Evolutionary conservation across 1,140 invertebrate species (phyloP), one percentile per base, ranked within the genome.

Genomic region (Aporrectodea caliginosa): DNA sequence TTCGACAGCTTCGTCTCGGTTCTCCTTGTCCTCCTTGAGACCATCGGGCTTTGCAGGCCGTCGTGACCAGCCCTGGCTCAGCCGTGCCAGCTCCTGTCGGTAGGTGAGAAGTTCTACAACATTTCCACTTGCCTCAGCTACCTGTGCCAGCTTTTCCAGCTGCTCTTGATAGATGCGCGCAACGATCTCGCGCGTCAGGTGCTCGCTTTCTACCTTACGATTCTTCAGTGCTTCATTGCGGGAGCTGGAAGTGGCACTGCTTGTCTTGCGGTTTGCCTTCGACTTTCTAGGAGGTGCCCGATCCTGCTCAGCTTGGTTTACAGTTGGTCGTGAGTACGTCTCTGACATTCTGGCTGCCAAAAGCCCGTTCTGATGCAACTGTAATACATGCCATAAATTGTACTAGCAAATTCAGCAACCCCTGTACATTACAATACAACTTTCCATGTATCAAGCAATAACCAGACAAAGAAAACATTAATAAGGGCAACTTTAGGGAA

Each of bases 161-260:
- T 98, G 95, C 86, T 98, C 96, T 84, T 98, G 95, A 86, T 99
- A 99, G 84, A 99, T 96, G 84, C 95, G 91, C 22, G 95, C 93
- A 83, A 99, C 95, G 89, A 98, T 97, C 86, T 99, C 98, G 88
- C 97, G 96, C 72, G 97, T 93, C 89, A 97, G 94, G 89, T 97
- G 95, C 86, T 97, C 95, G 86, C 96, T 95, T 32, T 80, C 85
- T n/a, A 29, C 75, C 75, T 33, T 74, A 1, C 94, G 93, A 84
- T 95, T 93, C 84, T 93, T 92, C 79, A 94, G 89, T n/a, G 31
- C n/a, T n/a, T 34, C 31, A 30, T 74, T 74, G 6, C 73, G 31
- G 12, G 73, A 74, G 73, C 34, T 31, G 16, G 31, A 74, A 22
- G 30, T 34, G 29, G 27, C 29, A 74, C 43, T 22, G 22, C 22